These are phyloP conservation scores for Drosophila neonasuta DNA, from an alignment of 2,888 invertebrate species.

Conservation along the genomic window DNA sequence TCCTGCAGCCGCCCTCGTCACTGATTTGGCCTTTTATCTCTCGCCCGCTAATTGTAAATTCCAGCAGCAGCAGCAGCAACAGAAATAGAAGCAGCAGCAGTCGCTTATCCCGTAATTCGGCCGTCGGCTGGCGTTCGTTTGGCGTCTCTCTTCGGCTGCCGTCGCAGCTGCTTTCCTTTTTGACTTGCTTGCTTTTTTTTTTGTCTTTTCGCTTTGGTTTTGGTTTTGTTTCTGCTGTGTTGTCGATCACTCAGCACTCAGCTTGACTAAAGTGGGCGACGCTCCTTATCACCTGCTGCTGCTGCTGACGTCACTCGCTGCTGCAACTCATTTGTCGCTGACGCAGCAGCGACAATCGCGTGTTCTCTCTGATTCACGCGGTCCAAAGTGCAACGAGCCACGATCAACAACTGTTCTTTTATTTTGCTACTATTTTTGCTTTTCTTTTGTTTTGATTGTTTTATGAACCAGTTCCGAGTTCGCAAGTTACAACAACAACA, in stretches of 20 bases:
- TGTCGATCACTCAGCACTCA: constrained; percentile 46
- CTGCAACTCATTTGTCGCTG: constrained; percentile 21
- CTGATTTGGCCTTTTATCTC: constrained; percentile 53
- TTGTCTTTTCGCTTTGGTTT: too few relatives aligned
- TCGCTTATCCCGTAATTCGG: constrained; percentile 40
- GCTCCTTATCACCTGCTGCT: constrained; percentile 42
- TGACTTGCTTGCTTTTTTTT: constrained; percentile 20
- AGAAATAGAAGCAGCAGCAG: neutral
- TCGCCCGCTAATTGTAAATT: constrained; percentile 61
- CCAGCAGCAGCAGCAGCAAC: constrained; percentile 44
- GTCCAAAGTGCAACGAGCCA: constrained; percentile 11
- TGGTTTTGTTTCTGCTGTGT: neutral
- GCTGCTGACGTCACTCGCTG: constrained; percentile 9
- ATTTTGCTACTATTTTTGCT: neutral
- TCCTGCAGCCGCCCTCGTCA: constrained; percentile 50
- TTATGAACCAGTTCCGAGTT: neutral
- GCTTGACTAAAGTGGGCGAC: constrained; percentile 15
- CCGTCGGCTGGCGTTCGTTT: constrained; percentile 28
- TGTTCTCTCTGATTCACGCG: constrained; percentile 14
- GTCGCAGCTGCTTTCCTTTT: constrained; percentile 45
- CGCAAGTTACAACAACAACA: neutral
- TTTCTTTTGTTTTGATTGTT: neutral
- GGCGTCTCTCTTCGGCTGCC: neutral
- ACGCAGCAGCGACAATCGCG: constrained; percentile 31
- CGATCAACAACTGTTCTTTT: constrained; percentile 4